Base-by-base conservation (phyloP, 2,888 invertebrate species). In the Drosophila cognata region DNA sequence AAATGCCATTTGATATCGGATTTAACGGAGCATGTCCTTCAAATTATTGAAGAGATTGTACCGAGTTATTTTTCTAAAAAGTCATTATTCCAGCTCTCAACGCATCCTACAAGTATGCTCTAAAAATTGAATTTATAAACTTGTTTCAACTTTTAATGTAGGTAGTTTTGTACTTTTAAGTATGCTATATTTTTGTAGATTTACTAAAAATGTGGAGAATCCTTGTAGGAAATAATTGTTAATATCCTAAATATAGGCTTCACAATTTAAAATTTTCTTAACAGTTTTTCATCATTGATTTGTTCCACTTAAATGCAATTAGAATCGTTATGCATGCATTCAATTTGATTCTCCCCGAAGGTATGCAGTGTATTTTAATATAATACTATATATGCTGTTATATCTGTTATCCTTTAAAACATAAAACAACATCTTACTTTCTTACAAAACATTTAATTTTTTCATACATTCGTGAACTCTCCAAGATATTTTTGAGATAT, bases 401-500 rank as follows among this genome's bases (percentile, higher is more conserved):
- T 36, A 38, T 7, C 18, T 2, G 7, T 21, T 21, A 21, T 18
- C 7, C 2, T 18, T 36, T 36, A 36, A 36, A 36, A 36, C 16
- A 38, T 38, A 18, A 18, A 35, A 18, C 0, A 38, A 38, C 3
- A 0, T 18, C 7, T 38, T 36, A 36, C 16, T 38, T 38, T 38
- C 8, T 3, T 38, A 4, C 1, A 4, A n/a, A 0, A 38, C 18
- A 18, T 8, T 18, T 38, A 38, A 38, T 18, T 18, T 38, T 3
- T 38, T 18, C 18, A 38, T 38, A 7, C 1, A 18, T 36, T 36
- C 36, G 36, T 18, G 16, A 18, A 36, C 35, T 36, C 16, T 36
- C 2, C 16, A 2, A 0, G 2, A n/a, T n/a, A n/a, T 0, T 35
- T 16, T 35, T 16, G 5, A 35, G 13, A 0, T 16, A 16, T 35